phyloP scores from a whole-genome alignment of 2,797 vertebrate species.

The Intellagama lesueurii region DNA sequence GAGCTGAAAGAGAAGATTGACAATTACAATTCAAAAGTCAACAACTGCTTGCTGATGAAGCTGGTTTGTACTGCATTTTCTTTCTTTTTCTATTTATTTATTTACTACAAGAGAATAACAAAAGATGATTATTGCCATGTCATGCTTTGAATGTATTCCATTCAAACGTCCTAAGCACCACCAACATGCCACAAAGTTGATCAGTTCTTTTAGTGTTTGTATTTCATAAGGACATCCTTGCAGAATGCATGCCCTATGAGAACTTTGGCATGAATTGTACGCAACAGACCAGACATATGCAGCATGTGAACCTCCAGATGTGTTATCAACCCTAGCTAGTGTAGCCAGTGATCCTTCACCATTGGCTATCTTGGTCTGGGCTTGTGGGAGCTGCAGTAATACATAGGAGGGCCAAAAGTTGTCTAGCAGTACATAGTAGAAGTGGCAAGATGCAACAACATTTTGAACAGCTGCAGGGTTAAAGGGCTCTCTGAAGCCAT shows the following conservation, averaged over 20 bases:
- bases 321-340: too few relatives aligned
- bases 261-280: not conserved
- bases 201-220: not conserved
- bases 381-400: not conserved
- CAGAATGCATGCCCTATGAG: not conserved
- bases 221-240: not conserved
- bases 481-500: not conserved
- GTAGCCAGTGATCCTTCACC: not conserved
- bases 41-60: slow-evolving; percentile 91
- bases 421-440: not conserved
- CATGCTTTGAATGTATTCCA: not conserved
- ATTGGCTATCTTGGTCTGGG: not conserved
- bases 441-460: not conserved
- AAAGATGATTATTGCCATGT: not conserved
- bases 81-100: not conserved
- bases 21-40: slow-evolving; percentile 87
- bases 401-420: not conserved
- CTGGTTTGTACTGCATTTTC: slow-evolving; percentile 80
- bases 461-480: not conserved
- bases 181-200: not conserved
- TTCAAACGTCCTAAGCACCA: not conserved
- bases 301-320: not conserved
- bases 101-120: too few relatives aligned
- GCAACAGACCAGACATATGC: not conserved
- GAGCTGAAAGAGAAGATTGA: slow-evolving; percentile 89